Evolutionary conservation across 2,113 vertebrate species (phyloP).

Genomic region (Anser cygnoides): DNA sequence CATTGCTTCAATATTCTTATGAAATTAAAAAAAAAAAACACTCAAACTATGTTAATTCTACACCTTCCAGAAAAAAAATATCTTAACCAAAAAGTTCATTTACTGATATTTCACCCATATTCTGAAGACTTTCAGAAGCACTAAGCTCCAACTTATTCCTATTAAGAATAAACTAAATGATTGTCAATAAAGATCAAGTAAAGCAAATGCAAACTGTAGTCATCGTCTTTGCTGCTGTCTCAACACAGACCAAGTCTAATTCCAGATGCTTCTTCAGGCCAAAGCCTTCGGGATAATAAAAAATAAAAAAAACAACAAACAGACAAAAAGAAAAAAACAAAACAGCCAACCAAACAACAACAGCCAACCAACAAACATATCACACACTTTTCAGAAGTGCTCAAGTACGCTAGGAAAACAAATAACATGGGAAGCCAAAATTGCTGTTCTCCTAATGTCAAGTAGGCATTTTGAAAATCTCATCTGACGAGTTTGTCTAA

Average conservation of each 20-base stretch:
- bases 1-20: neutral
- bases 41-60: neutral
- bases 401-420: constrained; percentile 28
- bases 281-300: constrained; percentile 42
- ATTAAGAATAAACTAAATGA: neutral
- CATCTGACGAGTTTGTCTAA: too few species aligned
- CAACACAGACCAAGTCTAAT: constrained; percentile 1
- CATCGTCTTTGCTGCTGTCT: constrained; percentile 11
- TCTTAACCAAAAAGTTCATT: neutral
- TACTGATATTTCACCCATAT: neutral
- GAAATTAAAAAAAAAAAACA: neutral
- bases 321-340: neutral
- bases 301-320: neutral
- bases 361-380: neutral
- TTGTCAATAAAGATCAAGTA: neutral
- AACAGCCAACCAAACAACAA: neutral
- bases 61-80: neutral
- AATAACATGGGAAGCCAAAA: neutral
- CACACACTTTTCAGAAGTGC: constrained; percentile 40
- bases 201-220: neutral
- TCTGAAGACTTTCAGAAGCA: neutral
- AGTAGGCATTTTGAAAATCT: neutral
- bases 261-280: constrained; percentile 22
- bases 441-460: neutral
- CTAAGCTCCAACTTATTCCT: neutral